Conservation (phyloP, 2,113 vertebrate genomes). For the Gulo gulo region DNA sequence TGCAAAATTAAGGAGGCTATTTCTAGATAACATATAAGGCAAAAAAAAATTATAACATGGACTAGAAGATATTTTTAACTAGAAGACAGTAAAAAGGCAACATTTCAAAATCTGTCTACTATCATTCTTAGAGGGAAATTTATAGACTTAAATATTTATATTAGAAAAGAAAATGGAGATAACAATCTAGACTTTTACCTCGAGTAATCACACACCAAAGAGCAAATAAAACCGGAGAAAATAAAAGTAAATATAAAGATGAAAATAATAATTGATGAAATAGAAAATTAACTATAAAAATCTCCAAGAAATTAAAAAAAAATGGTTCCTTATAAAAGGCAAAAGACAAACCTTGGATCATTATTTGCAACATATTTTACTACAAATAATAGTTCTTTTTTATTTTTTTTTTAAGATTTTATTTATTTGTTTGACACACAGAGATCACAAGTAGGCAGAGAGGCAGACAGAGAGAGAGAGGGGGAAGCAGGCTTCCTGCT, state of each 20-base stretch:
- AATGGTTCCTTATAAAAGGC: background rate
- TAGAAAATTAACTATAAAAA: background rate
- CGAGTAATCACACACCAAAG: background rate
- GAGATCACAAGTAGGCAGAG: too few relatives aligned
- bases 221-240: background rate
- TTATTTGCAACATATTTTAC: background rate
- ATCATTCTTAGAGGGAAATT: background rate
- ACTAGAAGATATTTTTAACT: background rate
- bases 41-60: background rate
- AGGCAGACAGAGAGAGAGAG: too few relatives aligned
- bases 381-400: background rate
- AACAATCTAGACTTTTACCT: background rate
- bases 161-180: background rate
- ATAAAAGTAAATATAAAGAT: background rate
- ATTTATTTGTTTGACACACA: background rate
- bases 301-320: background rate
- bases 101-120: background rate
- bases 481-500: too few relatives aligned
- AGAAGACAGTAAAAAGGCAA: background rate
- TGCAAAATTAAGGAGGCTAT: background rate
- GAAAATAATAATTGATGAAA: background rate
- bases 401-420: background rate
- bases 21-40: background rate
- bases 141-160: background rate
- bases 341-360: slow-evolving; percentile 1